Conservation (phyloP, 2,888 invertebrate species). For the Philonicus albiceps region DNA sequence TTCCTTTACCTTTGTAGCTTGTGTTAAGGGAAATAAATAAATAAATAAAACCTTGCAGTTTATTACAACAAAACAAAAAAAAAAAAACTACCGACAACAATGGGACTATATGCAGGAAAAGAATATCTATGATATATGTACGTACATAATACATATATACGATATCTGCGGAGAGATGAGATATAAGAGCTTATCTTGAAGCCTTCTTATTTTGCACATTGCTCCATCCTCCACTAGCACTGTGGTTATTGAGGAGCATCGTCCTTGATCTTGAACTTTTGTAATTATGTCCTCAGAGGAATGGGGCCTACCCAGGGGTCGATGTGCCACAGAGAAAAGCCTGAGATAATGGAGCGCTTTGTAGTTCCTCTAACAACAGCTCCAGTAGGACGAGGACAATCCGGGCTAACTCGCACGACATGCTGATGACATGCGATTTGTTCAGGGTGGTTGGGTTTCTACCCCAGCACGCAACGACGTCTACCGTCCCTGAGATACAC, state of each 20-base stretch:
- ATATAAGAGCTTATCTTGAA: background rate
- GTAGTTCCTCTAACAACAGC: background rate
- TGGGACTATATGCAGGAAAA: background rate
- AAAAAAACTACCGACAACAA: background rate
- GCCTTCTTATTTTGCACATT: background rate
- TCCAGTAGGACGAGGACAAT: background rate
- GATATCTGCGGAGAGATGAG: background rate
- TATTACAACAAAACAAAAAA: too few species aligned
- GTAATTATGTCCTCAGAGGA: background rate
- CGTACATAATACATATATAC: too few species aligned
- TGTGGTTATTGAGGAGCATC: background rate
- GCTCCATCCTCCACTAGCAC: background rate
- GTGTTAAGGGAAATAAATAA: too few species aligned
- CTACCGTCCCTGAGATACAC: background rate
- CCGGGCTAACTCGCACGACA: background rate
- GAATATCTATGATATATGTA: background rate
- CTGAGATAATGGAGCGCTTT: slow-evolving; percentile 1
- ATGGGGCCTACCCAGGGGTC: background rate
- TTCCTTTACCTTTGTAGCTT: too few species aligned
- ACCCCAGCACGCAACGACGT: background rate
- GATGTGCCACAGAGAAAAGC: background rate
- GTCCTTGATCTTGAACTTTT: slow-evolving; percentile 40
- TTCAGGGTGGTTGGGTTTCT: background rate
- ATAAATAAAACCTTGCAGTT: too few species aligned
- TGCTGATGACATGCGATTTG: slow-evolving; percentile 12